These are phyloP conservation scores for Tetraodon nigroviridis DNA, from an alignment of 2,113 vertebrate species.

Conservation along the genomic window DNA sequence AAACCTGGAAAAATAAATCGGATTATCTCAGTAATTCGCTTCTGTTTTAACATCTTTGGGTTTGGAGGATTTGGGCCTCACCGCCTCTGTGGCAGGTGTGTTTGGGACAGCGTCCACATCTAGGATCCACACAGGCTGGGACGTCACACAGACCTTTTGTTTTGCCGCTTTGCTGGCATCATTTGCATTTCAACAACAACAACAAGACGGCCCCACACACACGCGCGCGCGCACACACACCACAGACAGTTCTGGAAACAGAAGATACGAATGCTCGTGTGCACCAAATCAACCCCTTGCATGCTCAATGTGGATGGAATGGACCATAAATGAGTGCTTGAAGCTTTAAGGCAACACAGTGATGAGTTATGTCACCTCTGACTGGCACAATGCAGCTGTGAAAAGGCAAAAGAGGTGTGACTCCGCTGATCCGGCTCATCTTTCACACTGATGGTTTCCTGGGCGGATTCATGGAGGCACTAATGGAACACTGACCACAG, in stretches of 20 bases:
- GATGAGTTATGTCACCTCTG: constrained; percentile 16
- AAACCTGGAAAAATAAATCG: no score
- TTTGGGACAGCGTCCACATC: not conserved
- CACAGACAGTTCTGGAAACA: not conserved
- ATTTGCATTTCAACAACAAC: constrained; percentile 37
- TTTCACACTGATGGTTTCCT: not conserved
- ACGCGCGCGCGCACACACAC: constrained; percentile 3
- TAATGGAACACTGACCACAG: not conserved
- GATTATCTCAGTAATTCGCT: not conserved
- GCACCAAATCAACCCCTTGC: not conserved
- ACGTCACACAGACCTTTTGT: constrained; percentile 18
- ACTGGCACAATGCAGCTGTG: constrained; percentile 37
- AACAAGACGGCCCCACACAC: constrained; percentile 18
- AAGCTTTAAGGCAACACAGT: constrained; percentile 56
- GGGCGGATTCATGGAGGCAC: not conserved
- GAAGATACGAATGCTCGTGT: not conserved
- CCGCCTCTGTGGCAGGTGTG: no score
- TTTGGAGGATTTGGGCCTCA: no score
- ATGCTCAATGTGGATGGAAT: constrained; percentile 20
- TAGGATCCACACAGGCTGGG: not conserved
- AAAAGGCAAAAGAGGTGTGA: constrained; percentile 56
- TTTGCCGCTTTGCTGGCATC: not conserved
- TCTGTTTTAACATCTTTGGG: no score
- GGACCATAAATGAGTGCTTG: not conserved
- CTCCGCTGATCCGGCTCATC: constrained; percentile 6